A percentile compares a stretch with the other conserved stretches of the same genome.
Evolutionary conservation across 2,113 vertebrate species (phyloP).

Genomic region (Ptychochromis oligacanthus): DNA sequence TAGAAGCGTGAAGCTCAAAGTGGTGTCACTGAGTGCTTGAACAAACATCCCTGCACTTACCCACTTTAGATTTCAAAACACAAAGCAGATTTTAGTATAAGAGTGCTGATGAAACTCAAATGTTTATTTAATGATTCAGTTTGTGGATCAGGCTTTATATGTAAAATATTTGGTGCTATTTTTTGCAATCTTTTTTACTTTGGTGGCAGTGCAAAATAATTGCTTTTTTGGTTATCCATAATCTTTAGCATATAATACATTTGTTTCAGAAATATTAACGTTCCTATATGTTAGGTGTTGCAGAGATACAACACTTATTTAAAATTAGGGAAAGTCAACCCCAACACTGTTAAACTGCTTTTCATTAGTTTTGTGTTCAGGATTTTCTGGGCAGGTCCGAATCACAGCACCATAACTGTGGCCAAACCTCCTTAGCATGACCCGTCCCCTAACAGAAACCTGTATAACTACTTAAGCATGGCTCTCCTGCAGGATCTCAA

Average conservation of each 20-base stretch:
- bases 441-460: background rate
- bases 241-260: conserved; percentile 17
- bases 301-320: background rate
- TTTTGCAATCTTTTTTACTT: background rate
- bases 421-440: background rate
- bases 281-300: background rate
- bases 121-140: conserved; percentile 13
- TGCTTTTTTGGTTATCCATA: conserved; percentile 16
- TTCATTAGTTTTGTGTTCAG: background rate
- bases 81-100: background rate
- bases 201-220: background rate
- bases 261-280: background rate
- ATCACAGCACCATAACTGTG: background rate
- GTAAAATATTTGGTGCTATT: background rate
- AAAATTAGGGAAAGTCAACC: background rate
- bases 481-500: background rate
- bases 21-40: conserved; percentile 39
- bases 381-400: background rate
- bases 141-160: conserved; percentile 5
- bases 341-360: background rate
- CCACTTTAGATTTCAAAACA: conserved; percentile 23
- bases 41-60: conserved; percentile 51
- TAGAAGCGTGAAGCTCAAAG: conserved; percentile 32
- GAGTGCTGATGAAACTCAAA: conserved; percentile 33
- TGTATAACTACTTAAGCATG: background rate